These are phyloP conservation scores for Netelia melanura DNA, from an alignment of 2,888 invertebrate species.

Conservation along the genomic window DNA sequence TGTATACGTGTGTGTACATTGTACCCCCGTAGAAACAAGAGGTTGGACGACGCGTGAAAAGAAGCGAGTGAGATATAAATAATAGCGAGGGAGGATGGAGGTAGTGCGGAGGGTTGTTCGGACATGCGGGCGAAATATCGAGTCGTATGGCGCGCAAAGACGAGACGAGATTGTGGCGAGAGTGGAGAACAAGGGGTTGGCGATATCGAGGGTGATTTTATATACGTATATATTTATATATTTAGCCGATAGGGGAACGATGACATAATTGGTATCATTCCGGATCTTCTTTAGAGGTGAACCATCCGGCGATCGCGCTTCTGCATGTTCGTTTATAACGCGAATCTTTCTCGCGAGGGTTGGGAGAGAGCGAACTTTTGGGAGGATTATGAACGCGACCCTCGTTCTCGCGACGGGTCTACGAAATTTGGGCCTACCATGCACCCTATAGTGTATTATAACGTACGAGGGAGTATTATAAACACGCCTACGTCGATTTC, in stretches of 20 bases:
- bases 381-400: slow-evolving; percentile 31
- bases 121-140: slow-evolving; percentile 79
- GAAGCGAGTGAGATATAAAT: slow-evolving; percentile 14
- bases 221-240: neutral
- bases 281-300: slow-evolving; percentile 80
- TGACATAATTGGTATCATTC: slow-evolving; percentile 83
- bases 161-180: slow-evolving; percentile 69
- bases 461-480: neutral
- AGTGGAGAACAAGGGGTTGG: slow-evolving; percentile 50
- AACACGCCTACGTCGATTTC: slow-evolving; percentile 32
- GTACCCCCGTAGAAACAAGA: slow-evolving; percentile 6
- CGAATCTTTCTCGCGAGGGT: slow-evolving; percentile 3
- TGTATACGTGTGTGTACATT: neutral
- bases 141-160: slow-evolving; percentile 71
- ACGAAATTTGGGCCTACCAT: neutral
- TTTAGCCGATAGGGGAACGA: slow-evolving; percentile 59
- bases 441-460: neutral
- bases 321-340: slow-evolving; percentile 1
- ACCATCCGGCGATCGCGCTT: slow-evolving; percentile 70
- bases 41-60: slow-evolving; percentile 27
- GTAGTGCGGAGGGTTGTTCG: slow-evolving; percentile 65
- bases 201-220: slow-evolving; percentile 60
- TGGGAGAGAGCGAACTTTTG: slow-evolving; percentile 1
- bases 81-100: slow-evolving; percentile 4
- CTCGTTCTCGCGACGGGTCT: neutral